These are phyloP conservation scores for Chironomus tentans DNA, from an alignment of 2,888 invertebrate genomes.

Conservation along the genomic window DNA sequence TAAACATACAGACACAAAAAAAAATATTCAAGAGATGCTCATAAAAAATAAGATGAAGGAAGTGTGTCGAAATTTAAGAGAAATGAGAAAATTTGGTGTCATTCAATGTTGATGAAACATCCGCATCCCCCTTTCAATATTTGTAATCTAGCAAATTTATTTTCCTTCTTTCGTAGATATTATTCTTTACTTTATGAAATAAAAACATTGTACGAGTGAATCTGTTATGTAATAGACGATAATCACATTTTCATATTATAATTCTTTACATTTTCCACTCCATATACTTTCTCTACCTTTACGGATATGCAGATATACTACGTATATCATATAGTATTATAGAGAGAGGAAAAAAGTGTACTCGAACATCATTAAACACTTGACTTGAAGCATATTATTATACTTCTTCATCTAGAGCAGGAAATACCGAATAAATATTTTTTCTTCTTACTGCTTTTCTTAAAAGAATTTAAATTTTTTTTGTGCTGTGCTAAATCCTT, in stretches of 20 bases:
- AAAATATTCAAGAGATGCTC: background rate
- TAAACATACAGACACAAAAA: too few relatives aligned
- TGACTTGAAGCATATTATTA: background rate
- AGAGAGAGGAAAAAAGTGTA: background rate
- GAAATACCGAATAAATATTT: background rate
- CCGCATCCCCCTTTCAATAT: background rate
- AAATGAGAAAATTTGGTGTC: background rate
- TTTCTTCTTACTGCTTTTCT: background rate
- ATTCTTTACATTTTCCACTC: conserved; percentile 12
- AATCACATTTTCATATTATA: conserved; percentile 9
- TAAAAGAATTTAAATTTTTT: background rate
- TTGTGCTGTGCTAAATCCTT: background rate
- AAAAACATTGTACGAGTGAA: background rate
- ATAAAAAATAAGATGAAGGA: background rate
- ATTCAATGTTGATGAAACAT: background rate
- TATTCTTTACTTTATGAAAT: background rate
- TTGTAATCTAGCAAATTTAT: background rate
- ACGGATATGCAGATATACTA: background rate
- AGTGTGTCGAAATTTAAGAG: background rate
- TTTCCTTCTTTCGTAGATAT: background rate
- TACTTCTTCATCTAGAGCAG: background rate
- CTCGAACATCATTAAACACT: conserved; percentile 5
- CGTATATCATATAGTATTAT: background rate
- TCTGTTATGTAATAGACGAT: conserved; percentile 15
- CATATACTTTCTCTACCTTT: background rate